Percentiles rank a stretch among this genome's conserved stretches.
Evolutionary conservation across 2,888 invertebrate genomes (phyloP).

Genomic region (Tenthredo distinguenda): DNA sequence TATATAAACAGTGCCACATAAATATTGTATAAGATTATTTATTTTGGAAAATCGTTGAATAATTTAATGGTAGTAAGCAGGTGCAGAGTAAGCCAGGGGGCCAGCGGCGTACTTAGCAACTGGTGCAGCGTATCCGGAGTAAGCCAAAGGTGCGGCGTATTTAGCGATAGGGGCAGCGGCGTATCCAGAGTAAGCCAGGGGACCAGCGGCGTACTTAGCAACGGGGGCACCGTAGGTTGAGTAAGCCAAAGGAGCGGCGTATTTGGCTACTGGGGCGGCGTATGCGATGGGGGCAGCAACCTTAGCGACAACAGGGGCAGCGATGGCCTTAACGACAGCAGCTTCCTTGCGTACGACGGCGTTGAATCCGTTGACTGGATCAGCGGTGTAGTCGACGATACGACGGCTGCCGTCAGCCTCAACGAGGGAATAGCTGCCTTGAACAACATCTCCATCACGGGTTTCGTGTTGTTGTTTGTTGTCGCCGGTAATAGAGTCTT

Average conservation of each 20-base stretch:
- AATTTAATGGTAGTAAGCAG: slow-evolving; percentile 48
- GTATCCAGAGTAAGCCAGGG: slow-evolving; percentile 64
- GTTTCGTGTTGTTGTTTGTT: slow-evolving; percentile 86
- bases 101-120: slow-evolving; percentile 49
- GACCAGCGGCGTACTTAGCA: slow-evolving; percentile 61
- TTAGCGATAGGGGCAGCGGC: slow-evolving; percentile 54
- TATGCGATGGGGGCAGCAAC: slow-evolving; percentile 44
- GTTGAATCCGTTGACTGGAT: slow-evolving; percentile 81
- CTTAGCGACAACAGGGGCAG: slow-evolving; percentile 73
- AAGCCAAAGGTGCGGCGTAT: slow-evolving; percentile 63
- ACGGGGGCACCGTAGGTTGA: slow-evolving; percentile 39
- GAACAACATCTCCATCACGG: slow-evolving; percentile 85
- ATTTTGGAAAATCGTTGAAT: slow-evolving; percentile 33
- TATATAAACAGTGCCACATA: background rate
- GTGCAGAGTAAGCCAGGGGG: slow-evolving; percentile 43
- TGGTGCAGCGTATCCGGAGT: slow-evolving; percentile 63
- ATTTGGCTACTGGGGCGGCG: slow-evolving; percentile 51
- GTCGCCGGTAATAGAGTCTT: slow-evolving; percentile 86
- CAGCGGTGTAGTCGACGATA: slow-evolving; percentile 82
- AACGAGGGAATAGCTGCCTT: slow-evolving; percentile 82
- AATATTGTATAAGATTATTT: slow-evolving; percentile 35
- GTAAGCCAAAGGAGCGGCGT: slow-evolving; percentile 46
- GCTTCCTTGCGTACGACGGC: slow-evolving; percentile 81
- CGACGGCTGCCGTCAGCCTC: slow-evolving; percentile 82
- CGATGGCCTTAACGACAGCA: slow-evolving; percentile 65